phyloP scores from a whole-genome alignment of 2,888 invertebrate genomes.

The Myathropa florea region DNA sequence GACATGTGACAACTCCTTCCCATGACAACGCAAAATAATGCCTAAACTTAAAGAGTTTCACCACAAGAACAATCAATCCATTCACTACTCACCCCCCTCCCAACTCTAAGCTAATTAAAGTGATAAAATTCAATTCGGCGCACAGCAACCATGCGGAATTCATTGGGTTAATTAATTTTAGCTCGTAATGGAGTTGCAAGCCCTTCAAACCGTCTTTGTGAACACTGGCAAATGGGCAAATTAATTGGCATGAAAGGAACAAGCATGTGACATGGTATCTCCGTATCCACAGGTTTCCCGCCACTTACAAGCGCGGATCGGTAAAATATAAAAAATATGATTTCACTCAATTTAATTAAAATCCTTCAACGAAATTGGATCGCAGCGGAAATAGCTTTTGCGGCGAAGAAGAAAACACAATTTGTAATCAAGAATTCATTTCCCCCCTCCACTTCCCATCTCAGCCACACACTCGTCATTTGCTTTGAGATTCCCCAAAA shows the following conservation, averaged over 20 bases:
- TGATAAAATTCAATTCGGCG: constrained; percentile 14
- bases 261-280: neutral
- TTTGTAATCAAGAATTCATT: neutral
- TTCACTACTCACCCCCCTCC: neutral
- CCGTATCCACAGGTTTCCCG: neutral
- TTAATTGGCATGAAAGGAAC: neutral
- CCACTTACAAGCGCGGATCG: too few relatives aligned
- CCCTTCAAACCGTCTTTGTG: neutral
- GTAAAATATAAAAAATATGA: constrained; percentile 6
- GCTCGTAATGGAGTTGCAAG: neutral
- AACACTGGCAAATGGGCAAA: constrained; percentile 6
- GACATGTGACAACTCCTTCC: neutral
- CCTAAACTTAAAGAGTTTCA: neutral
- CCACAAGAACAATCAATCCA: neutral
- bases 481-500: neutral
- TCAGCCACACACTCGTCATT: neutral
- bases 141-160: neutral
- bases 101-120: constrained; percentile 8
- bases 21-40: neutral
- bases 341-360: constrained; percentile 14
- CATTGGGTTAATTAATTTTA: constrained; percentile 22
- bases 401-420: neutral
- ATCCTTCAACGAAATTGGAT: neutral
- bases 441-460: neutral
- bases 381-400: neutral